Conservation (phyloP, 2,797 vertebrate species). For the Manis pentadactyla region DNA sequence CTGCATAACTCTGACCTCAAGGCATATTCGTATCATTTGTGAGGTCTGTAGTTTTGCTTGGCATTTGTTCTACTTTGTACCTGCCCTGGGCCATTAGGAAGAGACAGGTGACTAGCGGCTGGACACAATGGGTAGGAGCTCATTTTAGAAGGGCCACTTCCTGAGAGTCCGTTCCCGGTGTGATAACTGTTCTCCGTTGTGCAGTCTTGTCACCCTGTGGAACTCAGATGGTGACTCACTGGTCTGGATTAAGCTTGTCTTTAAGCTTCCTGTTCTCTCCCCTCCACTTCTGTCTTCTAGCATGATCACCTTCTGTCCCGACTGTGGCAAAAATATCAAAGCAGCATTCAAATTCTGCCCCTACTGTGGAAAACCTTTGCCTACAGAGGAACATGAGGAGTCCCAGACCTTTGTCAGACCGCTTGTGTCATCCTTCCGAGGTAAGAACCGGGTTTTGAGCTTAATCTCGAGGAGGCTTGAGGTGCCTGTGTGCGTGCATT, state of each 20-base stretch:
- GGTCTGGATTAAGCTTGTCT: not conserved
- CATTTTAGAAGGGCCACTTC: not conserved
- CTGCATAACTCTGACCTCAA: not conserved
- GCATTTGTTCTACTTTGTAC: not conserved
- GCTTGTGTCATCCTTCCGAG: not conserved
- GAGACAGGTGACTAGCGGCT: not conserved
- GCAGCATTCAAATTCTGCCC: slow-evolving; percentile 93
- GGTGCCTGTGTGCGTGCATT: fast-evolving
- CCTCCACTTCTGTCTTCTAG: slow-evolving; percentile 75
- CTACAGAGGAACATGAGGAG: slow-evolving; percentile 60
- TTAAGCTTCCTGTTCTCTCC: not conserved
- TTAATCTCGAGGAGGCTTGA: not conserved
- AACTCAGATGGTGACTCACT: fast-evolving
- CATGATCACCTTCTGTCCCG: slow-evolving; percentile 92
- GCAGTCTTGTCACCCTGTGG: fast-evolving
- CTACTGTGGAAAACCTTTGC: slow-evolving; percentile 89
- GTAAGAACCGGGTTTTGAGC: slow-evolving; percentile 26
- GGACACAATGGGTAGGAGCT: fast-evolving
- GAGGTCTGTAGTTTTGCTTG: not conserved
- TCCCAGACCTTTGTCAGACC: not conserved
- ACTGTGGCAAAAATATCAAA: slow-evolving; percentile 90
- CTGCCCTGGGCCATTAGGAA: not conserved
- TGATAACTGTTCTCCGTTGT: not conserved
- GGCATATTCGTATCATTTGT: fast-evolving
- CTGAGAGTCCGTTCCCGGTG: fast-evolving